Base-by-base conservation (phyloP, 2,888 invertebrate species). In the Carpatolechia fugitivella region DNA sequence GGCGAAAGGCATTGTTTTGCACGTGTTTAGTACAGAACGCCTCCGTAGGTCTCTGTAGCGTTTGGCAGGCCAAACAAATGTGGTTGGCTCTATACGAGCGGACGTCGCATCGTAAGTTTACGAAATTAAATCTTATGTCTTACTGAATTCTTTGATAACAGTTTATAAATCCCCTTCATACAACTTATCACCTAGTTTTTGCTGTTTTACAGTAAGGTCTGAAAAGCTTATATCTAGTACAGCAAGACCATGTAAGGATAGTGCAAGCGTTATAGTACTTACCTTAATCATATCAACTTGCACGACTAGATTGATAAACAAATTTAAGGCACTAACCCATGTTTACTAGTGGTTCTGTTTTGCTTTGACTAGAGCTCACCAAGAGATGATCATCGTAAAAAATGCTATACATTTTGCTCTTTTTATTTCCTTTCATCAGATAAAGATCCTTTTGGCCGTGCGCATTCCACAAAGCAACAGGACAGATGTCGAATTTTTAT, bases 1-100 rank as follows among this genome's bases (percentile, higher is more conserved):
- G 82, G 40, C 40, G 77, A 82, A 79, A 74, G 64, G 65, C 70
- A 74, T 78, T 85, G 80, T 88, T 87, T 87, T 84, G 89, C 89
- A 88, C 88, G 85, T 87, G 88, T 83, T 74, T 72, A 65, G 64
- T 65, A 65, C 60, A 70, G 51, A 71, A 78, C 77, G 80, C 79
- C 80, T 80, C 64, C 77, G 64, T n/a, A n/a, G n/a, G 63, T 69
- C 68, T 61, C 64, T 77, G 64, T n/a, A n/a, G n/a, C 63, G 68
- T 68, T 61, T 65, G 60, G 61, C 63, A 64, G 61, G 60, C 62
- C 56, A 62, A 60, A 62, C 61, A 68, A 65, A 66, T 68, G 64
- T 63, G 57, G 63, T 49, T 62, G 58, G 60, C 60, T 64, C 59
- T 65, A 74, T 78, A 73, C n/a, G n/a, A n/a, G n/a, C n/a, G n/a